Evolutionary conservation across 2,888 invertebrate species (phyloP), one percentile per base, ranked within the genome.

Genomic region (Acleris cristana): DNA sequence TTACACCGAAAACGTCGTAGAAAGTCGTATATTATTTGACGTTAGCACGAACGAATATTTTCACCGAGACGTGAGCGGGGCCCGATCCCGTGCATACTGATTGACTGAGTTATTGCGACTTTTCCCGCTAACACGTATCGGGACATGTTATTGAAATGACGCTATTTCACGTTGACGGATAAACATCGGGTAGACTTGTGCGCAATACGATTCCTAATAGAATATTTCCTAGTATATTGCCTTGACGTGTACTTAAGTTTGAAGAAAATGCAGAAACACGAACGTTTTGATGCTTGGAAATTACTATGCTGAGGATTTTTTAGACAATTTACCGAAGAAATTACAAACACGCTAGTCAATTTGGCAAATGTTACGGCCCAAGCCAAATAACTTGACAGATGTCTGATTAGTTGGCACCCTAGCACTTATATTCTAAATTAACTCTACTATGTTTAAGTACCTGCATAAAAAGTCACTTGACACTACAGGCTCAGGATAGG

Each of bases 21-120:
- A 91, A 92, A 92, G 91, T 84, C 75, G 80, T 83, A 80, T 79
- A 83, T 40, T 79, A 84, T 85, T 86, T 84, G 83, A 84, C 61
- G 76, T 77, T 80, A 77, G 79, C 82, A 83, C 81, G 79, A 81
- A 80, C 80, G 82, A 81, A 85, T 83, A 88, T 90, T 88, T 87
- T 87, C 82, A 83, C 82, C 71, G 76, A 77, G 76, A 88, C 89
- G 88, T 89, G 87, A 85, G 80, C 85, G 78, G 88, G 85, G 84
- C 85, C 79, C 81, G 71, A 55, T 80, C 81, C 73, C 80, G 68
- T 82, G 90, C 84, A 91, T 90, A 89, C 87, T 88, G 85, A 89
- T 87, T 72, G 75, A 40, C 75, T 76, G 72, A 72, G 75, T 80
- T 79, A 81, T 82, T 81, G 79, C 78, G 71, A 78, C 74, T 84